Percentiles rank a stretch among this genome's conserved stretches.
Evolutionary conservation across 1,140 invertebrate genomes (phyloP).

Genomic region (Manduca sexta): DNA sequence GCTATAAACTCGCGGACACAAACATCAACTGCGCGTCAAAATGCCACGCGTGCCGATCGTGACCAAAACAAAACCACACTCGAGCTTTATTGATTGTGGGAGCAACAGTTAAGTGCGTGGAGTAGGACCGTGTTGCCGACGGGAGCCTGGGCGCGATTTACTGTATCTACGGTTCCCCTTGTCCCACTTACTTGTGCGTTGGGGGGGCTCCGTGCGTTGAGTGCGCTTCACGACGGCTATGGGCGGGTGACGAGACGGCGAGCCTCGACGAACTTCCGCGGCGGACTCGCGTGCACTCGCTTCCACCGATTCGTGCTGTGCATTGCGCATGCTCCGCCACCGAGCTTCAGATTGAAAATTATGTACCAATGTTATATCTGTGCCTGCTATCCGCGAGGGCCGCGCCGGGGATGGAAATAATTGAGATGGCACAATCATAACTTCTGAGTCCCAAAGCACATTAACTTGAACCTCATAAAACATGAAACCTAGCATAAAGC

Average conservation of each 20-base stretch:
- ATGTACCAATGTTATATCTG: too few relatives aligned
- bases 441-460: too few relatives aligned
- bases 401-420: too few relatives aligned
- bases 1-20: too few relatives aligned
- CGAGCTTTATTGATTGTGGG: slow-evolving; percentile 34
- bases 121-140: not conserved
- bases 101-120: slow-evolving; percentile 40
- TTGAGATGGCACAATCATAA: too few relatives aligned
- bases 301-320: not conserved
- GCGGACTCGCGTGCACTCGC: slow-evolving; percentile 2
- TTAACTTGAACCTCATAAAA: too few relatives aligned
- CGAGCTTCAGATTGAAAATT: slow-evolving; percentile 7
- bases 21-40: not conserved
- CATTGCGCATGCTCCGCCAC: slow-evolving; percentile 31
- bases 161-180: not conserved
- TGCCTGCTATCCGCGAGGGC: too few relatives aligned
- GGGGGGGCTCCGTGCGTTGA: not conserved
- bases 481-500: too few relatives aligned
- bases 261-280: not conserved
- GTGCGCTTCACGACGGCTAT: not conserved
- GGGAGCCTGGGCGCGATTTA: too few relatives aligned
- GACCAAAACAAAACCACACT: slow-evolving; percentile 54
- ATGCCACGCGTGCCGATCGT: slow-evolving; percentile 7
- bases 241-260: not conserved
- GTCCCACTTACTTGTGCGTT: slow-evolving; percentile 1